A percentile compares a stretch with the other conserved stretches of the same genome.
phyloP scores from a whole-genome alignment of 53 echinoderm and acorn worm genomes.

The Pentamera pediparva region DNA sequence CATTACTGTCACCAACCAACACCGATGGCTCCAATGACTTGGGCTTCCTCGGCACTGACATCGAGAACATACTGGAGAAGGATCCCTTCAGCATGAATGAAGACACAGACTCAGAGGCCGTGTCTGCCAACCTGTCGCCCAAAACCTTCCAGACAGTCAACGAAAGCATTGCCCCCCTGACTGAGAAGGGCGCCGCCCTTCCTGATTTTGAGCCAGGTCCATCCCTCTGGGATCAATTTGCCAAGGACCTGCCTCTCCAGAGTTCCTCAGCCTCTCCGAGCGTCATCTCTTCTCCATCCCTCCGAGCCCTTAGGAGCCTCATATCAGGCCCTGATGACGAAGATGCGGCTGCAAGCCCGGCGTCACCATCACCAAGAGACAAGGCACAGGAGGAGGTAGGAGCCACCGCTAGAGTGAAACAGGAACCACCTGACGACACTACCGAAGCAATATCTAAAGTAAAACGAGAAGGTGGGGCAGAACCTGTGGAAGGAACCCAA shows the following conservation, averaged over 20 bases:
- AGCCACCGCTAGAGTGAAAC: neutral
- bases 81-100: slow-evolving; percentile 23
- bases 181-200: neutral
- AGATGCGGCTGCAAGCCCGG: too few species aligned
- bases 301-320: neutral
- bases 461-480: neutral
- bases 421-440: slow-evolving; percentile 20
- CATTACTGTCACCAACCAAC: too few species aligned
- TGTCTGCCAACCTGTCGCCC: neutral
- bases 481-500: neutral
- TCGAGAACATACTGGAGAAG: slow-evolving; percentile 9
- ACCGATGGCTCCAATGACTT: neutral
- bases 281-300: neutral
- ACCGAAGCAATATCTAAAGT: neutral
- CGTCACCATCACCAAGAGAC: too few species aligned
- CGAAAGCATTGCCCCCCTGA: neutral
- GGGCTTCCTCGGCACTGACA: slow-evolving; percentile 12
- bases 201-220: neutral
- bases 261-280: neutral
- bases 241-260: slow-evolving; percentile 8
- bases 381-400: neutral
- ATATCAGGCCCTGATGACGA: too few species aligned
- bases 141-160: neutral
- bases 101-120: neutral
- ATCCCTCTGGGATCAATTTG: slow-evolving; percentile 18